These are phyloP conservation scores for Sinotaia quadrata DNA, from an alignment of 2,888 invertebrate species.

Conservation along the genomic window DNA sequence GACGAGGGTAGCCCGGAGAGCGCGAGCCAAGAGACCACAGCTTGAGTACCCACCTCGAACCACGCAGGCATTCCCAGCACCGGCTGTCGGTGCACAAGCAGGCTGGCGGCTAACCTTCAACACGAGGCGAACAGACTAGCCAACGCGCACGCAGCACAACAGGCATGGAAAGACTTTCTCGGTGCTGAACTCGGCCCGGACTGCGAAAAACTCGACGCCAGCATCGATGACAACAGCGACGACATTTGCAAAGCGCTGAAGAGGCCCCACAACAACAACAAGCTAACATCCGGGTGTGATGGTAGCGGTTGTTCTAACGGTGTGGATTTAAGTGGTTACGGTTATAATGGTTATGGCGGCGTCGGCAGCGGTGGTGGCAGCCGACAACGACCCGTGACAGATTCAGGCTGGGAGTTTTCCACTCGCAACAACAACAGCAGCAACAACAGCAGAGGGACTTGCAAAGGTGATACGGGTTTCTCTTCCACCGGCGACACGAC, in stretches of 20 bases:
- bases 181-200: not conserved
- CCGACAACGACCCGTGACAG: not conserved
- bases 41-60: not conserved
- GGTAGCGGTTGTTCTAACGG: not conserved
- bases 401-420: conserved; percentile 1
- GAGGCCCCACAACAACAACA: conserved; percentile 3
- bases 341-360: not conserved
- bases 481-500: not conserved
- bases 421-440: not conserved
- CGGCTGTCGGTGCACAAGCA: not conserved
- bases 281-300: not conserved
- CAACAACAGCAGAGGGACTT: not conserved
- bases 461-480: not conserved
- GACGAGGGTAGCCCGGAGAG: not conserved
- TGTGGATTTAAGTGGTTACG: not conserved
- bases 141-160: conserved; percentile 3
- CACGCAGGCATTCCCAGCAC: not conserved
- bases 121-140: conserved; percentile 6
- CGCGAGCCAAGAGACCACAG: not conserved
- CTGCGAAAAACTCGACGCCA: not conserved
- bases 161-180: not conserved
- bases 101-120: conserved; percentile 22
- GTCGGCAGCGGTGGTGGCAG: not conserved
- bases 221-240: conserved; percentile 4
- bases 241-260: conserved; percentile 25